A percentile compares a stretch with the other conserved stretches of the same genome.
Conservation (phyloP, 2,113 vertebrate species). For the Piaya cayana region DNA sequence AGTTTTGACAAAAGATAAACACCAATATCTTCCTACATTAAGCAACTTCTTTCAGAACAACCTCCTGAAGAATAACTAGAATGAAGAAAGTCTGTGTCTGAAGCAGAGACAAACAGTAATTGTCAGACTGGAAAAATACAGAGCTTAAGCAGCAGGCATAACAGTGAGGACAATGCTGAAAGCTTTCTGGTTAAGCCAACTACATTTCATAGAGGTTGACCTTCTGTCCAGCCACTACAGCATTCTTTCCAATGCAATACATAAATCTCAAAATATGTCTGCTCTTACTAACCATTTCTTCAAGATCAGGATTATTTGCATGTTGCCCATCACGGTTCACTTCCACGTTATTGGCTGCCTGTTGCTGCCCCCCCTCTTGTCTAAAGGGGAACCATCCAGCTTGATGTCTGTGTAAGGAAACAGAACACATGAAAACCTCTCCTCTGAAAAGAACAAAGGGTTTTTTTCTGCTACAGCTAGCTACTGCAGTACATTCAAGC, state of each 20-base stretch:
- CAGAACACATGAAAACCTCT: background rate
- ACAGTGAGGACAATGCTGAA: background rate
- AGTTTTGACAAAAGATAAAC: background rate
- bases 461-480: background rate
- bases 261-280: background rate
- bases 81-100: background rate
- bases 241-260: background rate
- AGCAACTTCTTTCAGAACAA: background rate
- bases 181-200: background rate
- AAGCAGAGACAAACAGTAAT: background rate
- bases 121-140: background rate
- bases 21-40: background rate
- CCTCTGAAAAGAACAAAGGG: background rate
- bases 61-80: background rate
- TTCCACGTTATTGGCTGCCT: slow-evolving; percentile 77
- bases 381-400: slow-evolving; percentile 97
- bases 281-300: slow-evolving; percentile 85
- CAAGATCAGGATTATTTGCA: slow-evolving; percentile 82
- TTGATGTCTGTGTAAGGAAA: slow-evolving; percentile 84
- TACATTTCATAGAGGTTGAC: background rate
- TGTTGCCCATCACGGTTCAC: slow-evolving; percentile 83
- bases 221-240: background rate
- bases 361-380: slow-evolving; percentile 80
- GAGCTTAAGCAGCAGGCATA: background rate
- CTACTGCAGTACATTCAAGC: background rate